These are phyloP conservation scores for Taenioides sp. DNA, from an alignment of 2,797 vertebrate species.

Conservation along the genomic window DNA sequence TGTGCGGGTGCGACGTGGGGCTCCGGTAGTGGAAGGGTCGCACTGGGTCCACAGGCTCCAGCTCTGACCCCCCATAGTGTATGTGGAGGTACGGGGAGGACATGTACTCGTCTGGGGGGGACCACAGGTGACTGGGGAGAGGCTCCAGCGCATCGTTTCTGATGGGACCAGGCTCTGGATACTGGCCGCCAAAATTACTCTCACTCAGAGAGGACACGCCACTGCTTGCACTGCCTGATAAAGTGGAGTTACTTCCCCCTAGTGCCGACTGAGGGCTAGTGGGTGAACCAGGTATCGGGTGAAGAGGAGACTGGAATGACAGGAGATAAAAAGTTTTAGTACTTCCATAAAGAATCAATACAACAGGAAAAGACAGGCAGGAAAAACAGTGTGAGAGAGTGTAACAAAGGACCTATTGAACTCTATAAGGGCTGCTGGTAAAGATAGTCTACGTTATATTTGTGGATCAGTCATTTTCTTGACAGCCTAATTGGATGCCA, in stretches of 20 bases:
- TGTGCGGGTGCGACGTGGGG: slow-evolving; percentile 84
- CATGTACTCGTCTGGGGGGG: slow-evolving; percentile 90
- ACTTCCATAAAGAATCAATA: neutral
- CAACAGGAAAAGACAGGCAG: neutral
- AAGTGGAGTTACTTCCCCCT: slow-evolving; percentile 96
- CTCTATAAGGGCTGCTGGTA: neutral
- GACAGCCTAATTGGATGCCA: slow-evolving; percentile 6
- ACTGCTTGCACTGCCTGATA: slow-evolving; percentile 98
- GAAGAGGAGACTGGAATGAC: slow-evolving; percentile 88
- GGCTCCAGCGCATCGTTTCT: slow-evolving; percentile 88
- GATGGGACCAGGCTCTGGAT: slow-evolving; percentile 90
- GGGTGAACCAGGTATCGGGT: slow-evolving; percentile 96
- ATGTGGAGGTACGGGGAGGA: slow-evolving; percentile 92
- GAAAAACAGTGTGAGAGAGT: neutral
- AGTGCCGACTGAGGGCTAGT: slow-evolving; percentile 98
- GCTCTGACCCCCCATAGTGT: slow-evolving; percentile 93
- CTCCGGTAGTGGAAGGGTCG: slow-evolving; percentile 77
- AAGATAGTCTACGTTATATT: neutral
- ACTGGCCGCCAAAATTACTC: slow-evolving; percentile 95
- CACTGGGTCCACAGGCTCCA: slow-evolving; percentile 87
- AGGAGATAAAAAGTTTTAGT: neutral
- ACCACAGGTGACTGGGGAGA: slow-evolving; percentile 94
- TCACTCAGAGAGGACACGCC: slow-evolving; percentile 97
- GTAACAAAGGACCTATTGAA: slow-evolving; percentile 3
- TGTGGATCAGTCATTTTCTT: slow-evolving; percentile 6